These are phyloP conservation scores for Laspeyria flexula DNA, from an alignment of 2,888 invertebrate species.

Conservation along the genomic window DNA sequence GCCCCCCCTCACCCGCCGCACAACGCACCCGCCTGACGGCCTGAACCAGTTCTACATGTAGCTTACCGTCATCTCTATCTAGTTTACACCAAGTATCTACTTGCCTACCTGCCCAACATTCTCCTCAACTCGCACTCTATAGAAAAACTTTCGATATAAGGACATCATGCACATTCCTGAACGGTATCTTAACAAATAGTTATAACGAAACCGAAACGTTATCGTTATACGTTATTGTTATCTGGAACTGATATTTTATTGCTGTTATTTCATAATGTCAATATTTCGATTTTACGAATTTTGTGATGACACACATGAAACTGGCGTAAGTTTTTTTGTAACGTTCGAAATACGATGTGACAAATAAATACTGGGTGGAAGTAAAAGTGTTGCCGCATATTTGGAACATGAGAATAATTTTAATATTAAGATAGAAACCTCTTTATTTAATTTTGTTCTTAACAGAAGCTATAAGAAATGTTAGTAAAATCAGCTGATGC, in stretches of 20 bases:
- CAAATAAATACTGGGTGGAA: too few species aligned
- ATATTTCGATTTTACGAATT: not conserved
- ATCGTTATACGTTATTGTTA: not conserved
- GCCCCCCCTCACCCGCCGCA: slow-evolving; percentile 32
- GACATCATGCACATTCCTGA: not conserved
- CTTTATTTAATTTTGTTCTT: too few species aligned
- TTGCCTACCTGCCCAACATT: slow-evolving; percentile 71
- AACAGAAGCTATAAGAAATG: too few species aligned
- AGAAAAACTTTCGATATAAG: slow-evolving; percentile 21
- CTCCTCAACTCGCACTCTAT: slow-evolving; percentile 62
- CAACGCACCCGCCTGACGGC: slow-evolving; percentile 51
- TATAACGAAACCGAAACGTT: not conserved
- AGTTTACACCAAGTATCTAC: slow-evolving; percentile 65
- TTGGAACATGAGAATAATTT: too few species aligned
- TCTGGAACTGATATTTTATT: slow-evolving; percentile 2
- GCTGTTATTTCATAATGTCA: not conserved
- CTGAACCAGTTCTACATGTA: slow-evolving; percentile 59
- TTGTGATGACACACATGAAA: too few species aligned
- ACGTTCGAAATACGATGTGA: too few species aligned
- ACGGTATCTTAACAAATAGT: not conserved
- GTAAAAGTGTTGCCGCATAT: too few species aligned
- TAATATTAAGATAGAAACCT: too few species aligned
- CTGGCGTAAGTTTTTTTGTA: too few species aligned
- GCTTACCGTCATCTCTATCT: slow-evolving; percentile 77
- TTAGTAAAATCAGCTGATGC: too few species aligned